A percentile compares a stretch with the other conserved stretches of the same genome.
phyloP scores from a whole-genome alignment of 2,888 invertebrate genomes.

The Napeogenes inachia region DNA sequence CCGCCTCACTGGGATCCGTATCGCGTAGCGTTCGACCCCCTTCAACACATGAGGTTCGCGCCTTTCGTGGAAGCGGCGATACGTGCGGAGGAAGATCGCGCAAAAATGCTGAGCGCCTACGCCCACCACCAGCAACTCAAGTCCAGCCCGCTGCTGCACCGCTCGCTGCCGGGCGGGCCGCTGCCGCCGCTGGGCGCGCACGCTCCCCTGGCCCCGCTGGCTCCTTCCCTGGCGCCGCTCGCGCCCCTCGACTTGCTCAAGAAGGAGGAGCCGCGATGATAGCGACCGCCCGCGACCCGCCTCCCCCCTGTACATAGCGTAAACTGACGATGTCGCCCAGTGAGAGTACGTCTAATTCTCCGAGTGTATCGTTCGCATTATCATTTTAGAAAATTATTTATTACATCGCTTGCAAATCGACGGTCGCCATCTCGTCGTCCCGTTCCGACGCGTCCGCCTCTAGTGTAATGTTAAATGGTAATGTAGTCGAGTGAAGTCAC shows the following conservation, averaged over 20 bases:
- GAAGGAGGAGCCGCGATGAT: conserved; percentile 78
- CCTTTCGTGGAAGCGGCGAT: conserved; percentile 88
- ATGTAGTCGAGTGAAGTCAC: conserved; percentile 27
- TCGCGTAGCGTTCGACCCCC: conserved; percentile 81
- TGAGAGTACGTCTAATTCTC: conserved; percentile 51
- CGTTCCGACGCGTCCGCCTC: conserved; percentile 31
- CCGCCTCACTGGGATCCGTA: conserved; percentile 82
- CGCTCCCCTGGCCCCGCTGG: conserved; percentile 67
- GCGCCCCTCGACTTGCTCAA: conserved; percentile 79
- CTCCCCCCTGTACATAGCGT: conserved; percentile 48
- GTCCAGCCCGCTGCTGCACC: conserved; percentile 67
- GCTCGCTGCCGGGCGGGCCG: conserved; percentile 67
- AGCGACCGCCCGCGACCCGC: conserved; percentile 48
- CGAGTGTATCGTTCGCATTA: conserved; percentile 58
- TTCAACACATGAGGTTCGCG: conserved; percentile 83
- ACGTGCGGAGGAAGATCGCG: conserved; percentile 87
- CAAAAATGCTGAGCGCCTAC: conserved; percentile 85
- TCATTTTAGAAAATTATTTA: conserved; percentile 74
- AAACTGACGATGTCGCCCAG: conserved; percentile 50
- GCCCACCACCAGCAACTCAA: conserved; percentile 78
- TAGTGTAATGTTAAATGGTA: conserved; percentile 32
- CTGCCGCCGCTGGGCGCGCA: conserved; percentile 61
- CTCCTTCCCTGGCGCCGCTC: conserved; percentile 53
- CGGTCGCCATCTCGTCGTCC: conserved; percentile 36
- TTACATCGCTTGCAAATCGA: conserved; percentile 59